phyloP scores from a whole-genome alignment of 2,888 invertebrate species.

The Tinea pellionella region DNA sequence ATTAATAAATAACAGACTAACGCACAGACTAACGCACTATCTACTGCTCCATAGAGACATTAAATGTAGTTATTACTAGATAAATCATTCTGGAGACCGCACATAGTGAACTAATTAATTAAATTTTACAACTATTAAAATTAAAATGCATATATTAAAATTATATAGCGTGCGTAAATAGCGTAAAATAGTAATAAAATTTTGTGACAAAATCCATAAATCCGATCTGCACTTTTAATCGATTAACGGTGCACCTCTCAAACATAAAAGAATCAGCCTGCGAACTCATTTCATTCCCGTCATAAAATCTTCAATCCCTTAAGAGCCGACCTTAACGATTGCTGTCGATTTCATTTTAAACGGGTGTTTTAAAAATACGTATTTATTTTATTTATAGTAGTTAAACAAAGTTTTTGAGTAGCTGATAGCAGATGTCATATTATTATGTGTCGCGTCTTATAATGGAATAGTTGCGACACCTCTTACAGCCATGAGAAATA shows the following conservation, averaged over 20 bases:
- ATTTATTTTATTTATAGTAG: not conserved
- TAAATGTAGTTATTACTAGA: too few species aligned
- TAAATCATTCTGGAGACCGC: not conserved
- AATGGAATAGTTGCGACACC: not conserved
- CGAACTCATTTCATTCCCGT: not conserved
- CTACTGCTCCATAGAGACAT: too few species aligned
- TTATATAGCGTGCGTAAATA: not conserved
- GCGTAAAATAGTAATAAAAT: not conserved
- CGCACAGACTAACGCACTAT: too few species aligned
- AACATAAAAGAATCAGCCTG: constrained; percentile 1
- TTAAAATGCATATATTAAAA: not conserved
- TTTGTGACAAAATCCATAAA: not conserved
- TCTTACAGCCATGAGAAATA: not conserved
- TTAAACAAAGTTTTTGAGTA: not conserved
- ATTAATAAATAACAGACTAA: too few species aligned
- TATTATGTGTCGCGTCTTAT: not conserved
- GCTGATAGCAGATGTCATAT: constrained; percentile 8
- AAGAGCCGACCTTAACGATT: not conserved
- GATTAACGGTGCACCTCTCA: constrained; percentile 6
- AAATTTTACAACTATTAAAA: not conserved
- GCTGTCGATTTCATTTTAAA: constrained; percentile 9
- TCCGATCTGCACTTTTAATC: not conserved
- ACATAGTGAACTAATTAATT: not conserved
- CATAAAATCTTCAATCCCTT: not conserved
- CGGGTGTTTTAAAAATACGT: not conserved